Evolutionary conservation across 2,888 invertebrate genomes (phyloP).

Genomic region (Cynaeus angustus): DNA sequence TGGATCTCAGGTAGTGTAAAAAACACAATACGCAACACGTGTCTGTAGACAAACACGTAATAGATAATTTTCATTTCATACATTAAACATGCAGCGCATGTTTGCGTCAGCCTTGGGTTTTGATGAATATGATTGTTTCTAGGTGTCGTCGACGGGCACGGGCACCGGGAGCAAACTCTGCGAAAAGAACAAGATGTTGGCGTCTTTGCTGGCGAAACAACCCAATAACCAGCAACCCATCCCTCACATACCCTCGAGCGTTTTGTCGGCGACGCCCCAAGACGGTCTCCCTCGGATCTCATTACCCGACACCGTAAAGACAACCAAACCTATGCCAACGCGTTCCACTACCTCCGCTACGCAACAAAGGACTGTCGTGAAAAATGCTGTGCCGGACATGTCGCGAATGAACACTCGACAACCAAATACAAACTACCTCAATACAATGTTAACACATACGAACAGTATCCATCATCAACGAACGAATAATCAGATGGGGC

Average conservation of each 20-base stretch:
- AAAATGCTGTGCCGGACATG: slow-evolving; percentile 52
- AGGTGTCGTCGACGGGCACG: slow-evolving; percentile 69
- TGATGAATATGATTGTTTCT: not conserved
- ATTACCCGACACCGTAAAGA: slow-evolving; percentile 27
- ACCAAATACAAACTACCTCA: slow-evolving; percentile 68
- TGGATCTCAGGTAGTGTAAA: slow-evolving; percentile 61
- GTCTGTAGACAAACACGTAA: too few species aligned
- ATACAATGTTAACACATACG: slow-evolving; percentile 67
- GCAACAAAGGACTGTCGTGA: slow-evolving; percentile 48
- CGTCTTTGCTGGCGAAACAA: slow-evolving; percentile 85
- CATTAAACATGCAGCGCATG: too few species aligned
- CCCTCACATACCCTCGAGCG: slow-evolving; percentile 78
- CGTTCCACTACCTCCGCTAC: slow-evolving; percentile 49
- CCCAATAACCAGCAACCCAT: slow-evolving; percentile 76
- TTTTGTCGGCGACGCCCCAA: slow-evolving; percentile 82
- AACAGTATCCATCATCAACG: slow-evolving; percentile 55
- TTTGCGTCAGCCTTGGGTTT: too few species aligned
- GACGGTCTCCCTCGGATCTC: slow-evolving; percentile 76
- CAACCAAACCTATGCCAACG: slow-evolving; percentile 61
- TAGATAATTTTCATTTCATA: too few species aligned
- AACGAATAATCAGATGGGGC: slow-evolving; percentile 53
- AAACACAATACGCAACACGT: too few species aligned
- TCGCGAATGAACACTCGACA: slow-evolving; percentile 49
- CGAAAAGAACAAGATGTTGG: slow-evolving; percentile 90
- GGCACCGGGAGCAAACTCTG: slow-evolving; percentile 79